Conservation (phyloP, 2,797 vertebrate species). For the Pangasius mekongensis region DNA sequence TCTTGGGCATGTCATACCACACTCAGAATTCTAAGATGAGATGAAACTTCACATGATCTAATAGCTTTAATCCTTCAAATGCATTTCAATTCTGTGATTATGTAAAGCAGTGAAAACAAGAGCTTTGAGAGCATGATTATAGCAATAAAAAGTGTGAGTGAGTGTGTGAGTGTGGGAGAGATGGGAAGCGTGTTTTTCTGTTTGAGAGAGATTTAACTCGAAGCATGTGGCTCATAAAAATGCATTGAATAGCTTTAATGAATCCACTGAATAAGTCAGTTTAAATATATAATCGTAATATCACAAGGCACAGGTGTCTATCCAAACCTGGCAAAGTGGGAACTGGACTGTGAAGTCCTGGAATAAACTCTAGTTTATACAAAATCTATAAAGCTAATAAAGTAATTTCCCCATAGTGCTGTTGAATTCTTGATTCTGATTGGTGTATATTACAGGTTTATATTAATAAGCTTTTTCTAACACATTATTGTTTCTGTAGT, state of each 20-base stretch:
- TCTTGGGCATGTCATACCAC: slow-evolving; percentile 37
- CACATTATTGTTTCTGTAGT: background rate
- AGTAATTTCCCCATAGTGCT: no score
- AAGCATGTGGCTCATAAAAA: slow-evolving; percentile 33
- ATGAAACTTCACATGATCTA: slow-evolving; percentile 40
- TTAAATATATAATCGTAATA: slow-evolving; percentile 13
- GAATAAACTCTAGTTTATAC: background rate
- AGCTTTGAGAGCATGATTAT: slow-evolving; percentile 8
- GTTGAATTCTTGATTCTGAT: background rate
- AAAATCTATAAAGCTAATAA: background rate
- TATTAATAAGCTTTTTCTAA: background rate
- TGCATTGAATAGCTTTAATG: slow-evolving; percentile 27
- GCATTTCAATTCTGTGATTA: slow-evolving; percentile 43
- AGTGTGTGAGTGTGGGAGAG: background rate
- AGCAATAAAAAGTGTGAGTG: background rate
- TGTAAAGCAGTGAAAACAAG: slow-evolving; percentile 21
- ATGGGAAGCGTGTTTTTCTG: background rate
- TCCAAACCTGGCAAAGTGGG: background rate
- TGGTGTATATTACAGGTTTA: background rate
- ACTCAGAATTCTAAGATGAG: slow-evolving; percentile 32
- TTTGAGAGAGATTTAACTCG: slow-evolving; percentile 23
- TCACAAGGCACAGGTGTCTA: slow-evolving; percentile 35
- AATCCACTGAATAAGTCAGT: slow-evolving; percentile 25
- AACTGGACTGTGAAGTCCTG: background rate
- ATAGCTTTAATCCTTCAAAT: slow-evolving; percentile 42